These are phyloP conservation scores for Pristionchus pacificus DNA, from an alignment of 1,140 invertebrate genomes.

Conservation along the genomic window DNA sequence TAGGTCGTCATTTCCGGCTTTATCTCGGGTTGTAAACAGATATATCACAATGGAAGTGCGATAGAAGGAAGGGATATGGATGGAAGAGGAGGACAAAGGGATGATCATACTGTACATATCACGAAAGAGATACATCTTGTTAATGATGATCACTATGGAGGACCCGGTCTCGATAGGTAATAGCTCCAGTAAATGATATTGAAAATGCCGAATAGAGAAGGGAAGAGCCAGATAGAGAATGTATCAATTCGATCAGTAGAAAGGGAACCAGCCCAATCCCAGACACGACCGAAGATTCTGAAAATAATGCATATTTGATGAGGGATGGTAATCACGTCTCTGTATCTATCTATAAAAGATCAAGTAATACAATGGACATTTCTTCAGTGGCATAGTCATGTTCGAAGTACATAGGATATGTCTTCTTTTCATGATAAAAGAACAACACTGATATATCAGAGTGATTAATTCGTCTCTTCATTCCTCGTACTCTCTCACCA, in stretches of 20 bases:
- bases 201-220: constrained; percentile 42
- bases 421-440: not conserved
- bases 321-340: constrained; percentile 1
- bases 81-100: no score
- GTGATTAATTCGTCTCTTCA: no score
- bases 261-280: no score
- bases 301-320: not conserved
- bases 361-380: constrained; percentile 24
- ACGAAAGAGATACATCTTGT: no score
- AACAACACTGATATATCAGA: no score
- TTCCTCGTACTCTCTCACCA: no score
- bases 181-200: constrained; percentile 48
- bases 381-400: constrained; percentile 19
- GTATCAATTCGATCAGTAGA: constrained; percentile 44
- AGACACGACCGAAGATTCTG: constrained; percentile 22
- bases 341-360: constrained; percentile 19
- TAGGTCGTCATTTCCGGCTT: no score
- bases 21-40: no score
- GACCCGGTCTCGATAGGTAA: constrained; percentile 38
- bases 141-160: no score
- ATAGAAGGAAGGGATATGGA: no score
- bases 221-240: constrained; percentile 41
- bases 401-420: not conserved
- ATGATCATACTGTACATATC: no score
- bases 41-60: no score